Evolutionary conservation across 2,797 vertebrate species (phyloP).

Genomic region (Macropus fuliginosus): DNA sequence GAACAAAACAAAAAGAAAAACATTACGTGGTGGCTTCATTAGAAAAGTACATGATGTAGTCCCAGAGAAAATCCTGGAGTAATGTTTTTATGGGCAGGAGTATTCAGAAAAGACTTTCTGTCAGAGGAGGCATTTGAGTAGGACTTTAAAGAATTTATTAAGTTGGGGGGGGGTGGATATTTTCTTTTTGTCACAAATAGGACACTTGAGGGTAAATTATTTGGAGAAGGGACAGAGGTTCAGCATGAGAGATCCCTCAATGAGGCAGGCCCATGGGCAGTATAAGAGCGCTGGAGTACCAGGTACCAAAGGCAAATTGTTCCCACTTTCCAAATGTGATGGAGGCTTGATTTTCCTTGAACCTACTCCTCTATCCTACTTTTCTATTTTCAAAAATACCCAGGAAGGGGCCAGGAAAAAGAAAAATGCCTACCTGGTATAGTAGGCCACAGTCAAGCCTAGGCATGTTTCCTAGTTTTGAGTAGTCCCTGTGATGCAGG

Average conservation of each 20-base stretch:
- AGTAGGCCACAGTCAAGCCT: background rate
- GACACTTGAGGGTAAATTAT: background rate
- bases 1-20: background rate
- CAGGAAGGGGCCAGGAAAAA: background rate
- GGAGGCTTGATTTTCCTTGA: background rate
- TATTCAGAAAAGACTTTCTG: background rate
- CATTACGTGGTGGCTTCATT: background rate
- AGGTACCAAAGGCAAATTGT: background rate
- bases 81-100: background rate
- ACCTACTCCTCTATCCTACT: background rate
- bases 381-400: background rate
- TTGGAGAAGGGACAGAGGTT: background rate
- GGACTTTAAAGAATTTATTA: background rate
- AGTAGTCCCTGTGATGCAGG: background rate
- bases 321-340: background rate
- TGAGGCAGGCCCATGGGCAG: background rate
- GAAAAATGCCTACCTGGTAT: background rate
- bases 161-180: background rate
- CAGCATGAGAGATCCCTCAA: background rate
- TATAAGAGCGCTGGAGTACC: background rate
- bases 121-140: background rate
- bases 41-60: background rate
- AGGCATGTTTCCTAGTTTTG: background rate
- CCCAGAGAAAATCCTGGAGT: background rate
- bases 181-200: background rate